Evolutionary conservation across 2,797 vertebrate genomes (phyloP).

Genomic region (Cryptoblepharus egeriae): DNA sequence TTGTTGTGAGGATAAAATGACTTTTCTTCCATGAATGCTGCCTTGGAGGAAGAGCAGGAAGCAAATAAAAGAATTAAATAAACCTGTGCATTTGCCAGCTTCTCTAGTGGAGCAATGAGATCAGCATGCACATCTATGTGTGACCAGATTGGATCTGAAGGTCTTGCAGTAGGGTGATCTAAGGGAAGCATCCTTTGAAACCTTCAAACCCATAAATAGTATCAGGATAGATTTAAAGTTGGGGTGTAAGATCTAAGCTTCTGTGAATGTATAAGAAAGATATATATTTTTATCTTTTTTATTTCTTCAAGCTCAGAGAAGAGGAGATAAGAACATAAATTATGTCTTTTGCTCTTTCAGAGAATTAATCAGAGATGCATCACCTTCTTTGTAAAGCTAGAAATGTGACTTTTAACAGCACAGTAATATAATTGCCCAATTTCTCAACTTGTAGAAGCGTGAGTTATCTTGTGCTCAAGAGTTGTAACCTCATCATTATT

Average conservation of each 20-base stretch:
- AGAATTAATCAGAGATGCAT: slow-evolving; percentile 30
- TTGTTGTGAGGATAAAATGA: not conserved
- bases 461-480: slow-evolving; percentile 48
- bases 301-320: slow-evolving; percentile 35
- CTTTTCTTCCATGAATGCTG: not conserved
- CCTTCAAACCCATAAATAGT: not conserved
- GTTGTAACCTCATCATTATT: slow-evolving; percentile 43
- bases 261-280: slow-evolving; percentile 40
- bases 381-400: slow-evolving; percentile 23
- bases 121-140: not conserved
- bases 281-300: slow-evolving; percentile 40
- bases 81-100: not conserved
- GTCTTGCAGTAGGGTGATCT: not conserved
- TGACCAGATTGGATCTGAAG: not conserved
- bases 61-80: not conserved
- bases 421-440: slow-evolving; percentile 48
- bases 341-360: slow-evolving; percentile 31
- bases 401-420: slow-evolving; percentile 35
- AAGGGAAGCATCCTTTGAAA: not conserved
- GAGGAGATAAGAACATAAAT: slow-evolving; percentile 20
- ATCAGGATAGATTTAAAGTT: not conserved
- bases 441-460: not conserved
- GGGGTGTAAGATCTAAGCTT: slow-evolving; percentile 45
- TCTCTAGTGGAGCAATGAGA: not conserved
- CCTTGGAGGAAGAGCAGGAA: not conserved